These are phyloP conservation scores for Lepidurus packardi DNA, from an alignment of 1,140 invertebrate genomes.

Conservation along the genomic window DNA sequence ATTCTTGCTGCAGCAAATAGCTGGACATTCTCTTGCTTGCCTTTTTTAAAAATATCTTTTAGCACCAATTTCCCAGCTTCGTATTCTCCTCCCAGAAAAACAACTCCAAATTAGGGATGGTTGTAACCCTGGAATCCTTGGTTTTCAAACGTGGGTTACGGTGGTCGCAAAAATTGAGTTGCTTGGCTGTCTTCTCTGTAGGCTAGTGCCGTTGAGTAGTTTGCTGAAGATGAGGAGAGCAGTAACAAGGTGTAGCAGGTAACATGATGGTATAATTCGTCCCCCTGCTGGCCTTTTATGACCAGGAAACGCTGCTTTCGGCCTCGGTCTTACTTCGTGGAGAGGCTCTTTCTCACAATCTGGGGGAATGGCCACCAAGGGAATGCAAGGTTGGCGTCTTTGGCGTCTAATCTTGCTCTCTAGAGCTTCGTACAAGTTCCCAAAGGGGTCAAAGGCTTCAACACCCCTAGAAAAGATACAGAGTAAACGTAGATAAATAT, in stretches of 20 bases:
- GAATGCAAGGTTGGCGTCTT: neutral
- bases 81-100: neutral
- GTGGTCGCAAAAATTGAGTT: slow-evolving; percentile 1
- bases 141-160: neutral
- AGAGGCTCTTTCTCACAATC: slow-evolving; percentile 17
- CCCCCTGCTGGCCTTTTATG: slow-evolving; percentile 10
- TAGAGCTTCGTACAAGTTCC: neutral
- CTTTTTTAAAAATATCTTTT: neutral
- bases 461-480: neutral
- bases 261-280: slow-evolving; percentile 15
- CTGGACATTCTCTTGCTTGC: neutral
- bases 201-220: neutral
- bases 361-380: neutral
- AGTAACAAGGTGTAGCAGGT: slow-evolving; percentile 1
- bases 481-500: neutral
- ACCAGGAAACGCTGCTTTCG: slow-evolving; percentile 5
- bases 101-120: neutral
- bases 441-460: neutral
- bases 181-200: neutral
- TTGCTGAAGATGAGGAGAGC: neutral
- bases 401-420: slow-evolving; percentile 7
- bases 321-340: neutral
- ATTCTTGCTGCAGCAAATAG: neutral
- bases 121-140: neutral
- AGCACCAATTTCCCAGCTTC: neutral